A percentile compares a stretch with the other conserved stretches of the same genome.
These are phyloP conservation scores for Pegoplata infirma DNA, from an alignment of 2,888 invertebrate species.

Conservation along the genomic window DNA sequence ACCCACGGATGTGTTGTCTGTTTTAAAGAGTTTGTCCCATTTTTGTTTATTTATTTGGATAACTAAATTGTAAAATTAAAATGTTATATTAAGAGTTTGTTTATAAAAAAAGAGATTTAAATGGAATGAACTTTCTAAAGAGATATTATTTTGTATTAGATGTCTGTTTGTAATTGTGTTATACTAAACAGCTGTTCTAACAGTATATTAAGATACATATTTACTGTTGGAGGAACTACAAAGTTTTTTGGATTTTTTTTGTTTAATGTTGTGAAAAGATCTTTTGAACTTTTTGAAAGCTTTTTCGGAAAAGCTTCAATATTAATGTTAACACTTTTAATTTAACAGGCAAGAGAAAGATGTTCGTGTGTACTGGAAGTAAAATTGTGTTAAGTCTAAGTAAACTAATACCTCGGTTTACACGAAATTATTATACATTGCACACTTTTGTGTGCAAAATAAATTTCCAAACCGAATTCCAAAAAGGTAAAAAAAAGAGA, in stretches of 20 bases:
- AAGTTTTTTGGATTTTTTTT: background rate
- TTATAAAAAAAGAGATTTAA: background rate
- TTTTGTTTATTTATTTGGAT: slow-evolving; percentile 14
- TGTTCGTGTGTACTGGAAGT: background rate
- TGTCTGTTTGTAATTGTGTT: background rate
- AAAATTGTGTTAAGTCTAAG: too few relatives aligned
- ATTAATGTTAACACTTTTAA: background rate
- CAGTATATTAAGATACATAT: too few relatives aligned
- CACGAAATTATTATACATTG: too few relatives aligned
- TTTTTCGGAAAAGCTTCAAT: background rate
- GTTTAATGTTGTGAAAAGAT: background rate
- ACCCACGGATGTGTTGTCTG: background rate
- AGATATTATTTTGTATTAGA: background rate
- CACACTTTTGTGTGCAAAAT: too few relatives aligned
- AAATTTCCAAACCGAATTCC: too few relatives aligned
- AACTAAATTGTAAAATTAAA: slow-evolving; percentile 21
- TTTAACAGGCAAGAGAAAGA: too few relatives aligned
- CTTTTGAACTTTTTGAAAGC: background rate
- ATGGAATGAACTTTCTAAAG: background rate
- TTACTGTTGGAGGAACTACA: too few relatives aligned
- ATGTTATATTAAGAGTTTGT: background rate
- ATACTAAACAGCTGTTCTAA: slow-evolving; percentile 24
- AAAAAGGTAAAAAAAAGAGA: too few relatives aligned
- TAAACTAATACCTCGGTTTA: too few relatives aligned
- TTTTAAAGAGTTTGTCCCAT: slow-evolving; percentile 6